Base-by-base conservation (phyloP, 2,113 vertebrate genomes). In the Chelonoidis abingdonii region DNA sequence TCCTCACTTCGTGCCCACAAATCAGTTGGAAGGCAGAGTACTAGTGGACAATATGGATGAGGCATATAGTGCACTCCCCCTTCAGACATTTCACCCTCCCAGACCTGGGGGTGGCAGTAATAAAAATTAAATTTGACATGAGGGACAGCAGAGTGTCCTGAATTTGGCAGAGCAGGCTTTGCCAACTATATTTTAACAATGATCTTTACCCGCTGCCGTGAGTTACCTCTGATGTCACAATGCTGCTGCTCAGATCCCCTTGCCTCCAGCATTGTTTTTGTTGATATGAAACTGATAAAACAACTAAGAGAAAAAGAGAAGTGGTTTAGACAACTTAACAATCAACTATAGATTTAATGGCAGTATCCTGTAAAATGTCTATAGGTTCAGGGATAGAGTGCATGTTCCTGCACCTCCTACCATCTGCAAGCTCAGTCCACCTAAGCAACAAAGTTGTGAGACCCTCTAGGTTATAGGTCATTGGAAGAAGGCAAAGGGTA, bases 291-390 rank as follows among this genome's bases (percentile, higher is more conserved):
- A 59, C 72, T 85, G 84, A 89, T 69, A 69, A 85, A 95, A 88
- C 75, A 87, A 41, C 75, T 83, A 2, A 57, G 92, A 79, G 89
- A 84, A 92, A 76, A 76, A 44, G 49, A 31, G 47, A 82, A 93
- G n/a, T 75, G 35, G 17, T 35, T 19, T 90, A 91, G 10, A 76
- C 5, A 76, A 44, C 17, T 69, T 69, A n/a, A 35, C n/a, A 86
- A 90, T 75, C 4, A 44, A 24, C 1, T 72, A 87, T 12, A 47
- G n/a, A 17, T 87, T 95, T 91, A 56, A 87, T 31, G 50, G 12
- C 38, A 84, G 8, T 8, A 10, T 62, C 35, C 86, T 94, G 91
- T 59, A 90, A 95, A 95, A 90, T 92, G 91, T 59, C 17, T 47
- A 52, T 53, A 49, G 8, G 47, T 93, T 93, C 89, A 94, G 65